Base-by-base conservation (phyloP, 1,140 invertebrate species). In the Acyrthosiphon pisum region DNA sequence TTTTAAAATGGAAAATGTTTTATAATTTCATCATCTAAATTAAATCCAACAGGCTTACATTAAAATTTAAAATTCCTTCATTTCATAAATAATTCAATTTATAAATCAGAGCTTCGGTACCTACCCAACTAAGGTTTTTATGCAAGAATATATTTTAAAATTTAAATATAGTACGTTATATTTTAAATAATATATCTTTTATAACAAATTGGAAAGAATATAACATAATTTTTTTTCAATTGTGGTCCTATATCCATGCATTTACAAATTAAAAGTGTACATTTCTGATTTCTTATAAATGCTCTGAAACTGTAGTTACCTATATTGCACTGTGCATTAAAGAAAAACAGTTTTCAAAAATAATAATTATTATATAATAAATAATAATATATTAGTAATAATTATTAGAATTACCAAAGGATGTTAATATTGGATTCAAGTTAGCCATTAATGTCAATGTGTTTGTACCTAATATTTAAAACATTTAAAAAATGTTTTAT, bases 21-120 rank as follows among this genome's bases (percentile, higher is more conserved):
- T 76, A 76, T 76, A 35, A 76, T 76, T 76, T 76, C 14, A 76
- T 76, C n/a, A 76, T 76, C n/a, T 76, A 76, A 76, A 76, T n/a
- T n/a, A 76, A 76, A 76, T n/a, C 30, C 60, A 76, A 76, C 14
- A 20, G n/a, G n/a, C 30, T 76, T 76, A 76, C 60, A 20, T 76
- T 76, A 76, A 68, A 76, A n/a, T 76, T 76, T 76, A 76, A 76
- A 76, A n/a, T 60, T n/a, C 14, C n/a, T 18, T 76, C 6, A n/a
- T 18, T n/a, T 6, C 60, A 68, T 68, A 68, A n/a, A 35, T 76
- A 76, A 76, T 76, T 68, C 2, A 76, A n/a, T 76, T 76, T 76
- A n/a, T 76, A 76, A 76, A 76, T 76, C 60, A 6, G 14, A n/a
- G 14, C 30, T 76, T 76, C 14, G 18, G n/a, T 68, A 68, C 60